These are phyloP conservation scores for Scotopteryx bipunctaria DNA, from an alignment of 2,888 invertebrate species.

Conservation along the genomic window DNA sequence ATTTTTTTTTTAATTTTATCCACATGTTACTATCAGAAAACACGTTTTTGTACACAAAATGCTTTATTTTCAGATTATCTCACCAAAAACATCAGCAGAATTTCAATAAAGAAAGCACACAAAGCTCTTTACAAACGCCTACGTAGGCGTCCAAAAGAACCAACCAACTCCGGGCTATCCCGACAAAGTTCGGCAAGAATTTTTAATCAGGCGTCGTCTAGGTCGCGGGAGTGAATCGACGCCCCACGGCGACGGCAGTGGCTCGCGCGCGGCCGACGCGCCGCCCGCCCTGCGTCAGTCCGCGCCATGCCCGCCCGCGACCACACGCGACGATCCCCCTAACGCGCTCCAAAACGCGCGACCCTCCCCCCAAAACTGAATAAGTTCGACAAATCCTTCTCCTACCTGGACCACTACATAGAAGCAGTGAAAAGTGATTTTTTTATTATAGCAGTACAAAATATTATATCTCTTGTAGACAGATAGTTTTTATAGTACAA, in stretches of 20 bases:
- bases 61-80: too few relatives aligned
- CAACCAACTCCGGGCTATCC: conserved; percentile 58
- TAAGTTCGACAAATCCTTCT: conserved; percentile 83
- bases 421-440: conserved; percentile 68
- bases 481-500: conserved; percentile 80
- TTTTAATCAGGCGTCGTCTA: conserved; percentile 68
- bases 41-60: too few relatives aligned
- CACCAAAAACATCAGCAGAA: background rate
- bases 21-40: too few relatives aligned
- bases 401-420: conserved; percentile 83
- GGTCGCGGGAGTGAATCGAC: conserved; percentile 75
- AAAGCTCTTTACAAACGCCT: conserved; percentile 10
- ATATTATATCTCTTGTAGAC: conserved; percentile 74
- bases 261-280: conserved; percentile 54
- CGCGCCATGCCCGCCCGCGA: conserved; percentile 48
- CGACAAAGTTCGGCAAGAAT: conserved; percentile 73
- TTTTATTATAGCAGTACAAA: conserved; percentile 75
- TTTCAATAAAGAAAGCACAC: background rate
- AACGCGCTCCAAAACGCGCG: conserved; percentile 60
- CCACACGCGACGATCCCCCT: conserved; percentile 49
- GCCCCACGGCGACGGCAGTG: conserved; percentile 74
- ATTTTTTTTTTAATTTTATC: too few relatives aligned
- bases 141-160: conserved; percentile 49
- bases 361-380: conserved; percentile 77
- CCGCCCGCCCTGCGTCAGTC: conserved; percentile 41